Base-by-base conservation (phyloP, 2,113 vertebrate species). In the Megaceryle torquata region DNA sequence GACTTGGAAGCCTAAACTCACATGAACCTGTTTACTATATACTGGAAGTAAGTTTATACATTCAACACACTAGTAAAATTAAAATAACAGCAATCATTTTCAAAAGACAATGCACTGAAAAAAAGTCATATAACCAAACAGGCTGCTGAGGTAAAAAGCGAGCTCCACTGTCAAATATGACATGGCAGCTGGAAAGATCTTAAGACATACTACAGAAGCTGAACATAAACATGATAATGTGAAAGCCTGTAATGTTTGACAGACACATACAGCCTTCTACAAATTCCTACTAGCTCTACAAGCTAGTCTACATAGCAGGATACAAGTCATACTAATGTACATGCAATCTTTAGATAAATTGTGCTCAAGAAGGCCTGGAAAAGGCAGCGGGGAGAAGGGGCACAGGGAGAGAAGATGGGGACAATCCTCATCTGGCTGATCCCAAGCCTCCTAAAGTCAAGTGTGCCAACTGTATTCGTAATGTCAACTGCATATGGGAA, bases 381-480 rank as follows among this genome's bases (percentile, higher is more conserved):
- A 19, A 61, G 11, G 10, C 37, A 37, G 37, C 37, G 8, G 37
- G 37, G 37, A 37, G 37, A 37, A 37, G 37, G 37, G 37, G 37
- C 37, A 13, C 12, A 12, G 9, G 6, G 17, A 3, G 4, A 4
- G 5, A n/a, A 1, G 1, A 37, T 16, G 2, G 25, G 11, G 7
- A 26, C 29, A 70, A 37, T 0, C 57, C 4, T 14, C 8, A 50
- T 59, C 26, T 59, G 15, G 15, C 2, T 81, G 46, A 82, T 33
- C 13, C 51, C 15, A 59, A 86, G 24, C 15, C 29, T 78, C 29
- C 64, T 21, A 9, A 60, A 91, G 53, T 51, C 60, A 95, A 12
- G 51, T 12, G 7, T 37, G 31, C n/a, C 53, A n/a, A 15, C 26
- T 56, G 22, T 31, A 88, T 56, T 24, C 6, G 11, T 43, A 33